A percentile compares a stretch with the other conserved stretches of the same genome.
Conservation (phyloP, 2,113 vertebrate genomes). For the Corythornis vintsioides region DNA sequence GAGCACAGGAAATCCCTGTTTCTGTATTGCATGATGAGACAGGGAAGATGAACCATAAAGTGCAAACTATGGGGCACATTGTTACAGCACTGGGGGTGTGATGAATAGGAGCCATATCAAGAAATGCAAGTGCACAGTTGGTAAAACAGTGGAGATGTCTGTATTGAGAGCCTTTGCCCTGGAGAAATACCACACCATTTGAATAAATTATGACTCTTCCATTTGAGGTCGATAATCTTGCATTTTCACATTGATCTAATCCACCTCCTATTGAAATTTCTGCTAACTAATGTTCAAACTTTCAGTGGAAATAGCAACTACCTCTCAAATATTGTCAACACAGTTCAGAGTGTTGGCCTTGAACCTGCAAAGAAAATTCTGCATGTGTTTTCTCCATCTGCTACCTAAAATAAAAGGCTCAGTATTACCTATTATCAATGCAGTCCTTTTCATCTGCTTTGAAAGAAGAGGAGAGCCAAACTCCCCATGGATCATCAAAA, state of each 20-base stretch:
- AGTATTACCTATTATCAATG: not conserved
- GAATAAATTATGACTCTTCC: not conserved
- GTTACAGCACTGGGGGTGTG: not conserved
- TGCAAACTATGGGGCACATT: not conserved
- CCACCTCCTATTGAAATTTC: not conserved
- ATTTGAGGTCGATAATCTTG: not conserved
- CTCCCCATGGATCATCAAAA: not conserved
- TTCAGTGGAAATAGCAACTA: not conserved
- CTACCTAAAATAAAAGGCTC: not conserved
- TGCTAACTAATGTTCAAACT: not conserved
- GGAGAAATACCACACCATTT: not conserved
- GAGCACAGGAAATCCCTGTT: not conserved
- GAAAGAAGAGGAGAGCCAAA: not conserved
- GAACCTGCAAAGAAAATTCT: not conserved
- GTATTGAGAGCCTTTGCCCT: not conserved
- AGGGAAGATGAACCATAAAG: not conserved
- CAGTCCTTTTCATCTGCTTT: not conserved
- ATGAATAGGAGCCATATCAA: not conserved
- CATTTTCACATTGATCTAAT: not conserved
- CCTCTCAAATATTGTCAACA: not conserved
- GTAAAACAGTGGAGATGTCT: rapidly evolving
- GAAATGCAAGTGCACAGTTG: not conserved
- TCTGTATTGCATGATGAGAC: not conserved
- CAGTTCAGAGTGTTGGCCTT: not conserved
- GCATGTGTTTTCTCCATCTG: not conserved